Base-by-base conservation (phyloP, 2,113 vertebrate species). In the Montifringilla adamsi region DNA sequence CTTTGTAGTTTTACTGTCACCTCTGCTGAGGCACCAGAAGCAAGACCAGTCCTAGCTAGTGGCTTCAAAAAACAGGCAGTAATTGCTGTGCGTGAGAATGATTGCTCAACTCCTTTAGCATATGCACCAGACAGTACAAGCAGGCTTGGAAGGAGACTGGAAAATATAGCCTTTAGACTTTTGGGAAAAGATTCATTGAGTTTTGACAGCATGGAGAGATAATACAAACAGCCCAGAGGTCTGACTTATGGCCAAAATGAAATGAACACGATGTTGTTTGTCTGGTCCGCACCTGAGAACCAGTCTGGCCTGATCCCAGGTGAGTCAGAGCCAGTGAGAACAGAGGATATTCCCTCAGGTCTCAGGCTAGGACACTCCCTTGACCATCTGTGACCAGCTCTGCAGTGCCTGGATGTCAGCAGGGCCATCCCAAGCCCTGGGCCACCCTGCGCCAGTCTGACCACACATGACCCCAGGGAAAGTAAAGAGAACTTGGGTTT, bases 161-260 rank as follows among this genome's bases (percentile, higher is more conserved):
- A 95, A 95, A 90, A 74, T 91, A 80, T 2, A 90, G 70, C 67
- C 82, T 58, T 85, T 55, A 95, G 84, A 89, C 46, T 82, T 87
- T 13, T 9, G 83, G 59, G 50, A 23, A 79, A 82, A 85, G 63
- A 77, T 62, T 77, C 50, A 50, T 12, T 35, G 82, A 52, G 33
- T 53, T 95, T 83, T 84, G 72, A 83, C 78, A 85, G 78, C 39
- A 31, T 0, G 0, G 53, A 50, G 46, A 83, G 84, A 93, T 47
- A 77, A 83, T 8, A 4, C 76, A 67, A 93, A 87, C 39, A 80
- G 87, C 81, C 70, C 70, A 79, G 70, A 79, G 50, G 81, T 43
- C 87, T 85, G 74, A 87, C 59, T 58, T 91, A 37, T 3, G 50
- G 81, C 33, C 87, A 91, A n/a, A 79, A 93, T 76, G 66, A 89